Conservation (phyloP, 2,113 vertebrate genomes). For the Puma concolor region DNA sequence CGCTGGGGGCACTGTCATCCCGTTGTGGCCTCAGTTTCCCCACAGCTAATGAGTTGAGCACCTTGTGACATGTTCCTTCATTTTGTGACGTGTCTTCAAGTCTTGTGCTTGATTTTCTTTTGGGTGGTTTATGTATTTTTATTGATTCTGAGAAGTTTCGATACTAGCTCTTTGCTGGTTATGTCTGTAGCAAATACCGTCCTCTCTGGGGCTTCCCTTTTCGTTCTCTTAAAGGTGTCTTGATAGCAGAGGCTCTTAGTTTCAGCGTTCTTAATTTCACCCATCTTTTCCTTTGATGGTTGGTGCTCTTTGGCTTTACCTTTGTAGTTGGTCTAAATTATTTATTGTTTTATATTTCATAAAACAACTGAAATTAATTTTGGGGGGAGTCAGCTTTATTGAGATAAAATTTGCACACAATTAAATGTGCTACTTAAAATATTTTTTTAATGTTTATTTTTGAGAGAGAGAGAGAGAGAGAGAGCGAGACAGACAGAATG, state of each 20-base stretch:
- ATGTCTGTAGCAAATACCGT: not conserved
- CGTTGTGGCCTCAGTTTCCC: not conserved
- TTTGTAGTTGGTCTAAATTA: not conserved
- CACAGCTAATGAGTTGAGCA: fast-evolving
- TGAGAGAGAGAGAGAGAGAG: too few relatives aligned
- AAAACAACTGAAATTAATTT: not conserved
- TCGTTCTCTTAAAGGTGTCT: not conserved
- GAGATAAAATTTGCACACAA: not conserved
- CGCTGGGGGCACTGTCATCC: fast-evolving
- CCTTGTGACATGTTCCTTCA: too few relatives aligned
- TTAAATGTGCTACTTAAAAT: not conserved
- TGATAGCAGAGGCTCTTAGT: not conserved
- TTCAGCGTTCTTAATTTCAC: not conserved
- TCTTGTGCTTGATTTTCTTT: not conserved
- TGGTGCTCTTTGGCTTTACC: not conserved
- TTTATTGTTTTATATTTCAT: not conserved
- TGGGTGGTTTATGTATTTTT: not conserved
- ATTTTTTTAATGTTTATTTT: too few relatives aligned
- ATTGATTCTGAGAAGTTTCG: not conserved
- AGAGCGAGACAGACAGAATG: too few relatives aligned
- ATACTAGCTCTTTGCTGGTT: not conserved
- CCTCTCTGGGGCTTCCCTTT: not conserved
- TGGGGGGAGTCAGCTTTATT: not conserved
- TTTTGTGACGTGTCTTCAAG: not conserved
- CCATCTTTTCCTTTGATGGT: not conserved